Base-by-base conservation (phyloP, 2,888 invertebrate genomes). In the Acleris emargana region DNA sequence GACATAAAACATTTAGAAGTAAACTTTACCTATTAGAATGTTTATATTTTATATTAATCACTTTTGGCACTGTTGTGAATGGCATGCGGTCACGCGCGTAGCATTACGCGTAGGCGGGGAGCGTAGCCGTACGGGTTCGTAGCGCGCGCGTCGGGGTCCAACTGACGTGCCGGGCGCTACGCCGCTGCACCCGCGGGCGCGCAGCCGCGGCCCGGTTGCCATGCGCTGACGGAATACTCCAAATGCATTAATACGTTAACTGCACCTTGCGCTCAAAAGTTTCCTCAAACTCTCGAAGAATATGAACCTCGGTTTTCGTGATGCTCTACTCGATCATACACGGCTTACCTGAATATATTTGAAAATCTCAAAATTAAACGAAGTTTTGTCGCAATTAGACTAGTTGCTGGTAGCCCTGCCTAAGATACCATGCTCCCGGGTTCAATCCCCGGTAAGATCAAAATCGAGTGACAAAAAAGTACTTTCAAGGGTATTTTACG, bases 21-120 rank as follows among this genome's bases (percentile, higher is more conserved):
- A 74, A 83, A 83, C 72, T 87, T 88, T 88, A 91, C 90, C 87
- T 87, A 84, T 81, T 81, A 78, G 78, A 81, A 76, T 79, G 81
- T 78, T 84, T 82, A 80, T 86, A 81, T 85, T 85, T 84, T 82
- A 81, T 86, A 81, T 85, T 86, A 83, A 87, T 87, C 90, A 90
- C 90, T 89, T 80, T 72, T 77, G 80, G 83, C 88, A 88, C 88
- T 85, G 76, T 83, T 82, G 80, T 78, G 73, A 77, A 80, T 77
- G 74, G 74, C 83, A 84, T 84, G 85, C 84, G 80, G 85, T 86
- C 86, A 87, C 85, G 83, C 86, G 81, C 79, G 78, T 76, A 77
- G 82, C 86, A 87, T 87, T 82, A 83, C 86, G 66, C 38, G 51
- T 73, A 69, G 64, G 60, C 11, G 51, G 73, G 69, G 64, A 49